Evolutionary conservation across 2,113 vertebrate genomes (phyloP).

Genomic region (Passerina amoena): DNA sequence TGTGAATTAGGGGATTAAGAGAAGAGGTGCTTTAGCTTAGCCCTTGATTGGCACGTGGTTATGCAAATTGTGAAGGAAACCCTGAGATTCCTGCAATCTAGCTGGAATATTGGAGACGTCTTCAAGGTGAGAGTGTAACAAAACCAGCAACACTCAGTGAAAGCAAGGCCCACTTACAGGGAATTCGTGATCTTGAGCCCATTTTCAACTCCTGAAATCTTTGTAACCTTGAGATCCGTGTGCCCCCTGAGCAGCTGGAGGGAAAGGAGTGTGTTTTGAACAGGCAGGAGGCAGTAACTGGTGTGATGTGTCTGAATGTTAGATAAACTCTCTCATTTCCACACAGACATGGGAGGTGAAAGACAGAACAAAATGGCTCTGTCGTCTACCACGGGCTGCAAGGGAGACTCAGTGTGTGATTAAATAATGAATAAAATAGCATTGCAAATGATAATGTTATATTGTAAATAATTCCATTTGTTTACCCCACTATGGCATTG

Average conservation of each 20-base stretch:
- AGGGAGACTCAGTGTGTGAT: not conserved
- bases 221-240: not conserved
- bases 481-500: conserved; percentile 29
- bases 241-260: not conserved
- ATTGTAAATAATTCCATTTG: conserved; percentile 66
- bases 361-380: conserved; percentile 1
- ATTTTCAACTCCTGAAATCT: not conserved
- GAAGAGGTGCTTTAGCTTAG: conserved; percentile 4
- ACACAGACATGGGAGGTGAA: not conserved
- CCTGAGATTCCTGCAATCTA: not conserved
- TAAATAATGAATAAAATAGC: conserved; percentile 62
- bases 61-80: conserved; percentile 10
- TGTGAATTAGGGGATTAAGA: conserved; percentile 39
- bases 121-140: rapidly evolving
- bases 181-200: not conserved
- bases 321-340: not conserved
- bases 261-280: not conserved
- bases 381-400: not conserved
- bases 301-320: not conserved
- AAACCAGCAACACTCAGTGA: not conserved
- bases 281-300: not conserved
- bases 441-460: conserved; percentile 20
- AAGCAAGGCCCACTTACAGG: not conserved
- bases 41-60: not conserved
- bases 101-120: not conserved